Conservation (phyloP, 2,797 vertebrate genomes). For the Phrynocephalus vlangalii region DNA sequence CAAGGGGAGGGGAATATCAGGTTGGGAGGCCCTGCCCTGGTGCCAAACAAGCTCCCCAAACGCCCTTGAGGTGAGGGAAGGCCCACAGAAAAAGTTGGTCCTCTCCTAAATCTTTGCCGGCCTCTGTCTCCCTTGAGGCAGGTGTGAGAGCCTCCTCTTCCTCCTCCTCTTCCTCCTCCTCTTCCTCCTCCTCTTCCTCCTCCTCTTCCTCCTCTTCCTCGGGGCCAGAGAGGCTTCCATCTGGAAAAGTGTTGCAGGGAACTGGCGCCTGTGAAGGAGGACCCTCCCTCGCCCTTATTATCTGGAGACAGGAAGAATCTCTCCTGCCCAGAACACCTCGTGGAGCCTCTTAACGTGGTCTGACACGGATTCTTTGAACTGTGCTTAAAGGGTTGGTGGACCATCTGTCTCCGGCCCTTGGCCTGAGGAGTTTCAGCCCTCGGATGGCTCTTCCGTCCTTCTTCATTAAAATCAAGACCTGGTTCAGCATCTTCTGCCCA, state of each 20-base stretch:
- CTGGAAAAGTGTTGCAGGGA: background rate
- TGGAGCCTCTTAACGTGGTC: background rate
- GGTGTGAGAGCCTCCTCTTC: no score
- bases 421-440: slow-evolving; percentile 34
- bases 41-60: no score
- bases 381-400: slow-evolving; percentile 19
- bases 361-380: background rate
- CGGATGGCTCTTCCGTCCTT: background rate
- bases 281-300: slow-evolving; percentile 43
- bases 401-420: slow-evolving; percentile 32
- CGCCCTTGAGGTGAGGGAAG: background rate
- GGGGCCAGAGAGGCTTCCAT: background rate
- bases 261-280: background rate
- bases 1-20: no score
- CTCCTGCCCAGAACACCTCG: background rate
- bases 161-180: no score
- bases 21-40: no score
- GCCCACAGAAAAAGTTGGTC: background rate
- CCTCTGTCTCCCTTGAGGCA: no score
- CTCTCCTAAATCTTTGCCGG: background rate
- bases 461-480: background rate
- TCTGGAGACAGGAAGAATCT: slow-evolving; percentile 25
- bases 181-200: no score
- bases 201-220: no score
- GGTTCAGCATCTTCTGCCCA: background rate